phyloP scores from a whole-genome alignment of 2,888 invertebrate genomes.

The Pimpla rufipes region DNA sequence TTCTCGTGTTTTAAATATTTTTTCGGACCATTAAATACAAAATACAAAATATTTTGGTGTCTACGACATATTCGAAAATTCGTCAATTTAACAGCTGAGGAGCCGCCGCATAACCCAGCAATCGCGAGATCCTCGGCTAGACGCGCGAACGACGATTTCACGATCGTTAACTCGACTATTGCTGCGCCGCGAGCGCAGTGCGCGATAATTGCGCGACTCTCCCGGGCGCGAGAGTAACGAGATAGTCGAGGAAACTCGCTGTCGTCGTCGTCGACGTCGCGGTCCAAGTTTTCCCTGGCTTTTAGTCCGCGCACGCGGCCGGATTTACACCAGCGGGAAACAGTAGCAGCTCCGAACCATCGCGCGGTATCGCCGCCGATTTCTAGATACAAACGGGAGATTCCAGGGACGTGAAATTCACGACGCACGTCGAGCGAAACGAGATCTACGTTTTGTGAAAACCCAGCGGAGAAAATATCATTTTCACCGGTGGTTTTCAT shows the following conservation, averaged over 20 bases:
- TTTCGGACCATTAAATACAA: no score
- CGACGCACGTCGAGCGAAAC: conserved; percentile 20
- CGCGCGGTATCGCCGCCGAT: conserved; percentile 9
- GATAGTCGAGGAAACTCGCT: conserved; percentile 41
- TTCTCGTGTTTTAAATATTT: no score
- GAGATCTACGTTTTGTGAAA: neutral
- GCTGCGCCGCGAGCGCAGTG: conserved; percentile 44
- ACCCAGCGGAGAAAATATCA: no score
- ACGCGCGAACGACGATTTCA: conserved; percentile 45
- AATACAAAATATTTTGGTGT: no score
- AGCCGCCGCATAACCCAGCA: conserved; percentile 12
- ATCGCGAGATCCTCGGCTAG: conserved; percentile 21
- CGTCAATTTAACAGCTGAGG: no score
- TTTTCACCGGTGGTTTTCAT: no score
- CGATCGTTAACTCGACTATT: conserved; percentile 63
- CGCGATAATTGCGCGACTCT: conserved; percentile 59
- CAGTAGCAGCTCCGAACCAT: neutral
- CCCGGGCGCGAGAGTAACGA: conserved; percentile 45
- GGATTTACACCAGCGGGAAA: conserved; percentile 37
- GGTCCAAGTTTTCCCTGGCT: neutral
- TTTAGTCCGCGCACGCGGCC: neutral
- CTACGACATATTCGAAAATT: no score
- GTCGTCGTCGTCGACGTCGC: conserved; percentile 14
- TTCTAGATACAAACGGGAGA: conserved; percentile 50
- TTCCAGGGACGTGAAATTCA: conserved; percentile 31